Percentiles rank a stretch among this genome's conserved stretches.
Conservation (phyloP, 2,888 invertebrate species). For the Myopa testacea region DNA sequence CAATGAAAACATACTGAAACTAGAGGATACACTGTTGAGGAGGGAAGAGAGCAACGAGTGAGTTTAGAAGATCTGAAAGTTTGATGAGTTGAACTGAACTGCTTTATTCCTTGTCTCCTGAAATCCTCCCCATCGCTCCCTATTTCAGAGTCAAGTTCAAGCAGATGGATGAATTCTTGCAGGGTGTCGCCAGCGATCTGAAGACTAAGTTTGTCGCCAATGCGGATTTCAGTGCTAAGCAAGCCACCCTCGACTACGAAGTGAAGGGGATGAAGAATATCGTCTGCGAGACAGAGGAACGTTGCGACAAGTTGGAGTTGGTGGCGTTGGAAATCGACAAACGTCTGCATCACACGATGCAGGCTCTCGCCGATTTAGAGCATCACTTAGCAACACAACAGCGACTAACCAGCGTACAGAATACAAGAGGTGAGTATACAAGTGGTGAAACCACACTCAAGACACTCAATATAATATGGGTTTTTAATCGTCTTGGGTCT, state of each 20-base stretch:
- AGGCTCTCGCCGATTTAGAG: slow-evolving; percentile 69
- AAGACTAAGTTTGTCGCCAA: slow-evolving; percentile 57
- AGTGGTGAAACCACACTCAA: no score
- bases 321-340: slow-evolving; percentile 66
- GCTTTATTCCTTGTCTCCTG: not conserved
- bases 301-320: slow-evolving; percentile 70
- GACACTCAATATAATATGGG: no score
- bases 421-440: slow-evolving; percentile 59
- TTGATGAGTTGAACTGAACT: not conserved
- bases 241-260: slow-evolving; percentile 69
- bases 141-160: slow-evolving; percentile 59
- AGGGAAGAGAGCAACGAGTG: slow-evolving; percentile 59
- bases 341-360: slow-evolving; percentile 68
- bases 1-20: slow-evolving; percentile 62
- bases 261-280: slow-evolving; percentile 70
- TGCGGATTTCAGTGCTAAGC: slow-evolving; percentile 68
- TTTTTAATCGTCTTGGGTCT: no score
- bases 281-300: slow-evolving; percentile 70
- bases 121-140: not conserved
- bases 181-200: slow-evolving; percentile 60
- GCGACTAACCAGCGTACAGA: slow-evolving; percentile 62
- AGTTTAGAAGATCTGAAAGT: slow-evolving; percentile 16
- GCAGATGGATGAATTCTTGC: slow-evolving; percentile 59
- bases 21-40: slow-evolving; percentile 61
- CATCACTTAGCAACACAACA: slow-evolving; percentile 65